These are phyloP conservation scores for Hypotaenidia philippensis DNA, from an alignment of 2,797 vertebrate species.

Conservation along the genomic window DNA sequence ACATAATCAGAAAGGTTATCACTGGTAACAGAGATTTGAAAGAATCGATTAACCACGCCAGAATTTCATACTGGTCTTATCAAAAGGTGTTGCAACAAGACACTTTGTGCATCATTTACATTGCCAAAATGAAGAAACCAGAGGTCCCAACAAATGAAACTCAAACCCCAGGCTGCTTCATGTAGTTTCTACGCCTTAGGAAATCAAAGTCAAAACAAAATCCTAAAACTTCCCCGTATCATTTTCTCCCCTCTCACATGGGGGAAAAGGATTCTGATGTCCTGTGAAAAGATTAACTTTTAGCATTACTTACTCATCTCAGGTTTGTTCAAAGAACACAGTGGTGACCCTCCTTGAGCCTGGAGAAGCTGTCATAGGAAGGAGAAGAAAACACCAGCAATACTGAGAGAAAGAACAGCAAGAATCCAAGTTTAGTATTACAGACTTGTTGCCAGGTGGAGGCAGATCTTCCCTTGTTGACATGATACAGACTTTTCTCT, in stretches of 20 bases:
- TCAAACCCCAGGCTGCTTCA: background rate
- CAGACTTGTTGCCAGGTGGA: slow-evolving; percentile 29
- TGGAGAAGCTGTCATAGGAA: background rate
- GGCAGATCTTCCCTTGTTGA: slow-evolving; percentile 41
- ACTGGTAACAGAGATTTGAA: background rate
- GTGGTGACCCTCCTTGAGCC: background rate
- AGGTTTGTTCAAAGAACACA: background rate
- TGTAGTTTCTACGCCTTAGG: background rate
- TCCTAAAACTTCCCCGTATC: background rate
- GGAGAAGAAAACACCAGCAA: slow-evolving; percentile 24
- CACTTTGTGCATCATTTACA: background rate
- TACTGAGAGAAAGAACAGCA: slow-evolving; percentile 19
- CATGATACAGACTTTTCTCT: slow-evolving; percentile 57
- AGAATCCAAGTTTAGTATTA: slow-evolving; percentile 26
- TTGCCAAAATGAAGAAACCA: slow-evolving; percentile 19
- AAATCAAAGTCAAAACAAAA: background rate
- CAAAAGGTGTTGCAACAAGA: slow-evolving; percentile 26
- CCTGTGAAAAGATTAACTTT: background rate
- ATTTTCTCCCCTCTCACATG: background rate
- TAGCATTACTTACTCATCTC: background rate
- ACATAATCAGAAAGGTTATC: background rate
- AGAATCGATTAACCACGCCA: background rate
- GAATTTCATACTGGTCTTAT: background rate
- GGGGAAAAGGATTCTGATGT: background rate
- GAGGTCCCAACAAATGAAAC: slow-evolving; percentile 16